Evolutionary conservation across 2,888 invertebrate species (phyloP).

Genomic region (Hirtodrosophila cameraria): DNA sequence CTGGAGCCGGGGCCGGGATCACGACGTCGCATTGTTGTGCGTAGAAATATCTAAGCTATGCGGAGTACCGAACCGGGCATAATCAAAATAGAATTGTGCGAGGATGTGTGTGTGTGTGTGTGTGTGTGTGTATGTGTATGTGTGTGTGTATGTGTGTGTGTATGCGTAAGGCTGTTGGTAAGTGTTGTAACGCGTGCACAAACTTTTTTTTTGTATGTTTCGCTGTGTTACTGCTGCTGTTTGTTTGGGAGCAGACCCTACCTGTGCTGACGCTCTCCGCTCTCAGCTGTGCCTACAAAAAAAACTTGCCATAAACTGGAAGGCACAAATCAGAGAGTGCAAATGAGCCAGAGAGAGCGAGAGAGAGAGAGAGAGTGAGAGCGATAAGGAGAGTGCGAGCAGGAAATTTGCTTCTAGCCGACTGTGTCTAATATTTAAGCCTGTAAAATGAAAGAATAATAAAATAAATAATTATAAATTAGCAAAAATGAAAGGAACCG

Average conservation of each 20-base stretch:
- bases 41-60: conserved; percentile 78
- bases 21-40: conserved; percentile 71
- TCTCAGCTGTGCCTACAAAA: conserved; percentile 39
- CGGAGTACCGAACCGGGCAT: conserved; percentile 79
- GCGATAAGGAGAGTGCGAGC: neutral
- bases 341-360: conserved; percentile 1
- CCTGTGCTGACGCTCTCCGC: conserved; percentile 38
- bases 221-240: conserved; percentile 26
- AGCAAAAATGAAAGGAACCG: conserved; percentile 18
- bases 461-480: conserved; percentile 65
- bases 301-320: conserved; percentile 74
- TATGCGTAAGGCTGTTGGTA: conserved; percentile 30
- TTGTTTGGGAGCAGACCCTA: conserved; percentile 55
- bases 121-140: conserved; percentile 13
- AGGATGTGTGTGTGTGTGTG: conserved; percentile 41
- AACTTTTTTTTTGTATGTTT: conserved; percentile 28
- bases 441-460: conserved; percentile 43
- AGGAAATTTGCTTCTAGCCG: no score
- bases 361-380: conserved; percentile 12
- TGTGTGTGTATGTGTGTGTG: conserved; percentile 17
- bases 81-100: conserved; percentile 79
- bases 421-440: conserved; percentile 29
- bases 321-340: no score
- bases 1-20: conserved; percentile 8
- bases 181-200: conserved; percentile 69